phyloP scores from a whole-genome alignment of 2,888 invertebrate species.

The Drosophila nigricruria region DNA sequence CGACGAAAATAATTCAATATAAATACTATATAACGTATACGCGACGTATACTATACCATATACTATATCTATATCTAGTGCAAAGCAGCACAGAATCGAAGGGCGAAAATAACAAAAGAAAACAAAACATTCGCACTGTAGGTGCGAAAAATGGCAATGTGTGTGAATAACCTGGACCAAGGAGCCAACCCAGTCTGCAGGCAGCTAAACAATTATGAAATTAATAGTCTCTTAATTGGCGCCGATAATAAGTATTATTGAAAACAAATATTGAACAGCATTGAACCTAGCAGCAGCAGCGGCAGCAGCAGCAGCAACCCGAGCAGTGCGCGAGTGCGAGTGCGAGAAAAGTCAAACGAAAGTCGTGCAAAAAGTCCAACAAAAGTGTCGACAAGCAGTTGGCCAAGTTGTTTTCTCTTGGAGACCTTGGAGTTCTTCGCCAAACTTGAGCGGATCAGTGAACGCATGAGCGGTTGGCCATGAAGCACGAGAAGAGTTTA shows the following conservation, averaged over 20 bases:
- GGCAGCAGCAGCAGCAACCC: background rate
- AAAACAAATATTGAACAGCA: slow-evolving; percentile 55
- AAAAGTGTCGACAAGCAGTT: slow-evolving; percentile 25
- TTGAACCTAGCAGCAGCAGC: slow-evolving; percentile 49
- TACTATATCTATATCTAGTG: slow-evolving; percentile 16
- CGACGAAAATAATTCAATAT: slow-evolving; percentile 42
- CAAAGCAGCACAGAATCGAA: slow-evolving; percentile 21
- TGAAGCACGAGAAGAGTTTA: slow-evolving; percentile 81
- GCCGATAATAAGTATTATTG: slow-evolving; percentile 51
- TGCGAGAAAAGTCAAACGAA: slow-evolving; percentile 28
- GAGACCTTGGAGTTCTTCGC: slow-evolving; percentile 35
- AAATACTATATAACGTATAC: slow-evolving; percentile 24
- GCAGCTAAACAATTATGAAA: slow-evolving; percentile 71
- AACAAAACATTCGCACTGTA: slow-evolving; percentile 21
- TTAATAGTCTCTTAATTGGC: slow-evolving; percentile 75
- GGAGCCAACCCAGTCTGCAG: slow-evolving; percentile 42
- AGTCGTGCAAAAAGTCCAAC: slow-evolving; percentile 30
- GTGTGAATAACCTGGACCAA: slow-evolving; percentile 75
- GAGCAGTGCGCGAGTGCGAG: slow-evolving; percentile 16
- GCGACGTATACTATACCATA: slow-evolving; percentile 1
- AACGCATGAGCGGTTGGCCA: slow-evolving; percentile 45
- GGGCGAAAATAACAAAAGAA: slow-evolving; percentile 19
- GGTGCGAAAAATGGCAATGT: slow-evolving; percentile 59
- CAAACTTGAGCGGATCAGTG: slow-evolving; percentile 44
- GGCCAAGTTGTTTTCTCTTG: slow-evolving; percentile 18